Base-by-base conservation (phyloP, 1,140 invertebrate genomes). In the Adelges cooleyi region DNA sequence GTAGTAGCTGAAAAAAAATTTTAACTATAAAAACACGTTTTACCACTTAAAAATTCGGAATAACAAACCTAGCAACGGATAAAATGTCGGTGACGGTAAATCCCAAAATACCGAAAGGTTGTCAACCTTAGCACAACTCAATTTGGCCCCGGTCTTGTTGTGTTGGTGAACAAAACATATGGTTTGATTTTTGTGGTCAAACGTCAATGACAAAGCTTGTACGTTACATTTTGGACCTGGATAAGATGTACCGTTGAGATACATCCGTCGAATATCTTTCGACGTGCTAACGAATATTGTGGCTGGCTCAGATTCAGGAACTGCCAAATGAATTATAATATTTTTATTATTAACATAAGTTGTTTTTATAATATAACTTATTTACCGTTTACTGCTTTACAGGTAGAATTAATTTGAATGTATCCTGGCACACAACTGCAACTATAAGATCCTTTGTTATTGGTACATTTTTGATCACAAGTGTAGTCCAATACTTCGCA, bases 371-470 rank as follows among this genome's bases (percentile, higher is more conserved):
- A 52, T 51, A 5, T 65, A 36, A n/a, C 40, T 38, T 67, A 23
- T 23, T 65, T 75, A 89, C 85, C 82, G 77, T 89, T 87, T 25
- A 85, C 75, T 23, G 84, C 86, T 46, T 70, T 71, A 74, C 86
- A 87, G 15, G 75, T 77, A 20, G 73, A 74, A 68, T 80, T 77
- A 27, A 73, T 71, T 66, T 81, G 79, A 65, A 74, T 73, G 75
- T 92, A 93, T 1, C 89, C 90, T 8, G 80, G 73, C 2, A 82
- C 82, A 78, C 92, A 92, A 46, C 79, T 78, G 76, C 91, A 95
- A 20, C 77, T 74, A 75, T 80, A 90, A 38, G 81, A 84, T 46
- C 87, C 85, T 8, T 76, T 75, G 10, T 80, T 81, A 74, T 92
- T 90, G 65, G 73, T 77, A 74, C 92, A 95, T 18, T 77, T 69